Percentiles rank a stretch among this genome's conserved stretches.
Evolutionary conservation across 2,888 invertebrate genomes (phyloP).

Genomic region (Hemistola chrysoprasaria): DNA sequence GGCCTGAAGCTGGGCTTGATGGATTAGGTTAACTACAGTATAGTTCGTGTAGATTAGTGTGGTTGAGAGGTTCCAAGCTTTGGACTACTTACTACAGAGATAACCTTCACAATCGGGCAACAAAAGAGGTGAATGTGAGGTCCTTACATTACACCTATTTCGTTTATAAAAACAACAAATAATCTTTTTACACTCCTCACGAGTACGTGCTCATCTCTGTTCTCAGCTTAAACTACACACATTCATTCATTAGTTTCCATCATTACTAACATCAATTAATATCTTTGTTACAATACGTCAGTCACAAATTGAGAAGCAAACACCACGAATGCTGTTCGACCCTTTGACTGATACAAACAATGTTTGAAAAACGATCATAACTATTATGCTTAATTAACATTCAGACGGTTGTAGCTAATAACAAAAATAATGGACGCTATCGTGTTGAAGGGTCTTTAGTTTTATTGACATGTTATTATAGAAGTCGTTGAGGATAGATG

Average conservation of each 20-base stretch:
- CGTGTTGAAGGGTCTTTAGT: constrained; percentile 33
- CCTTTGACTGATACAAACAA: constrained; percentile 60
- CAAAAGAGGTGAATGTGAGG: no score
- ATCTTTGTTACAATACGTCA: constrained; percentile 78
- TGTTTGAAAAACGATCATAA: constrained; percentile 67
- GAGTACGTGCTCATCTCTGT: constrained; percentile 36
- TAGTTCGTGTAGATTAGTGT: constrained; percentile 35
- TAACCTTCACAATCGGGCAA: no score
- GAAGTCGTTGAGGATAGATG: background rate
- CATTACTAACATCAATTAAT: constrained; percentile 79
- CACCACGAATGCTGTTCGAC: constrained; percentile 56
- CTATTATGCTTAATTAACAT: constrained; percentile 68
- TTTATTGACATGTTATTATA: constrained; percentile 26
- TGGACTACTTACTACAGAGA: no score
- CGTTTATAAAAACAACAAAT: no score
- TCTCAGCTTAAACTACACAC: constrained; percentile 37
- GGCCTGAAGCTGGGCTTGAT: constrained; percentile 65
- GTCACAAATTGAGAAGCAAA: constrained; percentile 79
- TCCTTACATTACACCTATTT: no score
- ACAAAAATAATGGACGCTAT: constrained; percentile 52
- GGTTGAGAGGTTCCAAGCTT: no score
- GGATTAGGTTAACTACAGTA: constrained; percentile 53
- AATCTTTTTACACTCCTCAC: no score
- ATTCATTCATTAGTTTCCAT: constrained; percentile 68
- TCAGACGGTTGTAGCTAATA: constrained; percentile 61